phyloP scores from a whole-genome alignment of 2,113 vertebrate genomes.

The Zosterops japonicus region DNA sequence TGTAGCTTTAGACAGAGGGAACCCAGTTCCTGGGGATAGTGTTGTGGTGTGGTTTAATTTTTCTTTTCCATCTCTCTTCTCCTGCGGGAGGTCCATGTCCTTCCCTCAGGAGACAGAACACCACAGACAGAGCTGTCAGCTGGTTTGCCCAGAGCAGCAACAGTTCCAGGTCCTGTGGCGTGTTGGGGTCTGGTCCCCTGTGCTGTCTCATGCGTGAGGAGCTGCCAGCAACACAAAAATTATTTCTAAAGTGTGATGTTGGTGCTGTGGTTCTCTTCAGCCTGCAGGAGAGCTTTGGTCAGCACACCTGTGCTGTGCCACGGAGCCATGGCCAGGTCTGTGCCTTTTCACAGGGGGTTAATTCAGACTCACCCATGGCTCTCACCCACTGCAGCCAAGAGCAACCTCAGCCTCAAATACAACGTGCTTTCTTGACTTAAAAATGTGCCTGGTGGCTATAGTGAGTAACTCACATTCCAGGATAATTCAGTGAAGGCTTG shows the following conservation, averaged over 20 bases:
- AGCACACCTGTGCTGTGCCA: background rate
- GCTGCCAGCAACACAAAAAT: background rate
- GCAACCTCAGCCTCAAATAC: background rate
- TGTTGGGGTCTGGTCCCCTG: rapidly evolving
- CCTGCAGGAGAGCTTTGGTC: background rate
- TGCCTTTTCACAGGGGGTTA: no score
- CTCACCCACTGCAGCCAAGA: background rate
- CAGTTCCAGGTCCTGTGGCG: background rate
- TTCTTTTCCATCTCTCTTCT: background rate
- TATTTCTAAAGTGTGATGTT: background rate
- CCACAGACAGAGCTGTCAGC: background rate
- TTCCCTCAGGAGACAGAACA: background rate
- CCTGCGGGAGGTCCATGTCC: rapidly evolving
- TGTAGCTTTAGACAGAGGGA: background rate
- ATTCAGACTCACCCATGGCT: background rate
- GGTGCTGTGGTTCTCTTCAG: background rate
- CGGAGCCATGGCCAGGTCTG: background rate
- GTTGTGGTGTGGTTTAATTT: background rate
- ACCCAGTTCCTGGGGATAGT: background rate
- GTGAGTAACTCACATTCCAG: background rate
- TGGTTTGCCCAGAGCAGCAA: background rate
- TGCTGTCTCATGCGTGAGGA: rapidly evolving
- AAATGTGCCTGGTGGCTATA: background rate
- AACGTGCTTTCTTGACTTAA: background rate
- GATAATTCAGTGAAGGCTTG: background rate